Evolutionary conservation across 2,113 vertebrate species (phyloP).

Genomic region (Nerophis ophidion): DNA sequence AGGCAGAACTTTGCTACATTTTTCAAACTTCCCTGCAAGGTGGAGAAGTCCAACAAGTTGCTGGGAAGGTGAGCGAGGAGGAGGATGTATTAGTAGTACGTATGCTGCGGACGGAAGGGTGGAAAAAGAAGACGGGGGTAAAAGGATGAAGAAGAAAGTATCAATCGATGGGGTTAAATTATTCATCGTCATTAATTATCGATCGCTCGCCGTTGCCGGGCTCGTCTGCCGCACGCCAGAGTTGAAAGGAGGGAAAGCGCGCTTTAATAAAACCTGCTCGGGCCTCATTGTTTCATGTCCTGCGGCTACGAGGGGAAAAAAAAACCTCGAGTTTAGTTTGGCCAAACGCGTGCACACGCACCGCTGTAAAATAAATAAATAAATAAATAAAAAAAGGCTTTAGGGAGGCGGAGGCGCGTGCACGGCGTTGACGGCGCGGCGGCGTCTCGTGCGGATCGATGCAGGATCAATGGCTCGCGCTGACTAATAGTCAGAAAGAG

Average conservation of each 20-base stretch:
- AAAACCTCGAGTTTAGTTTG: conserved; percentile 19
- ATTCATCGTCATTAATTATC: conserved; percentile 87
- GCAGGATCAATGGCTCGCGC: conserved; percentile 81
- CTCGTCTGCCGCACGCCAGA: conserved; percentile 79
- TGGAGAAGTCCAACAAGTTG: conserved; percentile 55
- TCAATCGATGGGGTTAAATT: conserved; percentile 85
- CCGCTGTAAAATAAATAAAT: conserved; percentile 27
- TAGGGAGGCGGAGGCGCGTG: conserved; percentile 68
- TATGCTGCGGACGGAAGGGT: conserved; percentile 54
- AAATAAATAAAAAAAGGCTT: conserved; percentile 45
- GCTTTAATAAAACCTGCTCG: conserved; percentile 84
- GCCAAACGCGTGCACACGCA: conserved; percentile 22
- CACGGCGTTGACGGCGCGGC: conserved; percentile 76
- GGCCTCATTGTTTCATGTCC: conserved; percentile 85
- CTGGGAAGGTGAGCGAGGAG: conserved; percentile 34
- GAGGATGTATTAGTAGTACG: conserved; percentile 37
- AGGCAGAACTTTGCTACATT: conserved; percentile 4
- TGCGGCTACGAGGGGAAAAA: conserved; percentile 73
- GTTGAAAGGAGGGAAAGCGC: conserved; percentile 83
- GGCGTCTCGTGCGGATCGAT: conserved; percentile 80
- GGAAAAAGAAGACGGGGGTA: conserved; percentile 65
- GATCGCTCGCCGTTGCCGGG: conserved; percentile 80
- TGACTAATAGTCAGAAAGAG: conserved; percentile 83
- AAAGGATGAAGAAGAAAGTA: conserved; percentile 73
- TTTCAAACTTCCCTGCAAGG: conserved; percentile 36